phyloP scores from a whole-genome alignment of 2,797 vertebrate genomes.

The Holocentrus rufus region DNA sequence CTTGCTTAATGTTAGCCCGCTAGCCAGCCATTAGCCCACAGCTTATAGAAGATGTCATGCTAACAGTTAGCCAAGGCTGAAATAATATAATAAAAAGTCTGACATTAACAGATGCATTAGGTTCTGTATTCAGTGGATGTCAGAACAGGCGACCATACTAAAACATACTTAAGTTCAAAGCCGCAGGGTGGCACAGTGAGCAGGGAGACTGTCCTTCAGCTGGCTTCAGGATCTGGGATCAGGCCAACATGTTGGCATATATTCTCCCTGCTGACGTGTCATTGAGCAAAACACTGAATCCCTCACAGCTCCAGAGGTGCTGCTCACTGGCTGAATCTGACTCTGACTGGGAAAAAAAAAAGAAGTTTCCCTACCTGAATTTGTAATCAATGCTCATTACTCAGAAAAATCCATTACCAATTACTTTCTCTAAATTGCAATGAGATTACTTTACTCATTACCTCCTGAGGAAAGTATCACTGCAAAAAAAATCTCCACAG shows the following conservation, averaged over 20 bases:
- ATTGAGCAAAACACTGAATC: conserved; percentile 29
- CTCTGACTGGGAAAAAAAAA: conserved; percentile 45
- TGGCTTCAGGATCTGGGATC: conserved; percentile 16
- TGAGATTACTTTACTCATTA: no score
- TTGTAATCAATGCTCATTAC: conserved; percentile 62
- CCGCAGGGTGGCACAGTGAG: conserved; percentile 16
- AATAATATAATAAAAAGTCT: conserved; percentile 56
- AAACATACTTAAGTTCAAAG: conserved; percentile 27
- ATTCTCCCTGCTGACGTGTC: conserved; percentile 12
- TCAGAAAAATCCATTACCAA: no score
- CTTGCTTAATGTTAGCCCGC: conserved; percentile 76
- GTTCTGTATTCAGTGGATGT: conserved; percentile 14
- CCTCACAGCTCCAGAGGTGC: conserved; percentile 15
- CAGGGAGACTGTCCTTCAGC: conserved; percentile 16
- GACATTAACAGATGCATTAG: conserved; percentile 56
- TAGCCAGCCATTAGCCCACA: conserved; percentile 76
- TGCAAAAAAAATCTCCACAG: no score
- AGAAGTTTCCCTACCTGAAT: conserved; percentile 51
- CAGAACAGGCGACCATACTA: conserved; percentile 7
- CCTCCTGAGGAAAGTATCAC: no score
- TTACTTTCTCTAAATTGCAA: no score
- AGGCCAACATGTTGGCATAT: neutral
- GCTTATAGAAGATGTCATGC: conserved; percentile 72
- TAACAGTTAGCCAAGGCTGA: conserved; percentile 60
- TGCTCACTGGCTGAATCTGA: conserved; percentile 25